Percentiles rank a stretch among this genome's conserved stretches.
These are phyloP conservation scores for Liodrosophila aerea DNA, from an alignment of 2,888 invertebrate genomes.

Conservation along the genomic window DNA sequence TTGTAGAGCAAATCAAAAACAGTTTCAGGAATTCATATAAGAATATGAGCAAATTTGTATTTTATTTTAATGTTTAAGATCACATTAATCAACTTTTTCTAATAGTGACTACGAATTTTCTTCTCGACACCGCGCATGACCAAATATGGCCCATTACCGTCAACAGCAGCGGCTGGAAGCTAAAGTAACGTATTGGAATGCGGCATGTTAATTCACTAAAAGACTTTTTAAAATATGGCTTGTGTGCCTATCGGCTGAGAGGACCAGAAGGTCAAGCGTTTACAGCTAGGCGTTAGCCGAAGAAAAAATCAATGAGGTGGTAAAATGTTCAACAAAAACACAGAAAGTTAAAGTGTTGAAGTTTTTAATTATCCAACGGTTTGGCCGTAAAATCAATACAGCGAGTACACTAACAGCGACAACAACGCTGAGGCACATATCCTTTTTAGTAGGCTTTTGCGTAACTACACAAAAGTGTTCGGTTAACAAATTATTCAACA, in stretches of 20 bases:
- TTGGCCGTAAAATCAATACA: constrained; percentile 53
- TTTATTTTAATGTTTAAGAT: no score
- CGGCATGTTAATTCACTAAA: constrained; percentile 49
- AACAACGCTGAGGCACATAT: constrained; percentile 3
- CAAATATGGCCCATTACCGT: constrained; percentile 24
- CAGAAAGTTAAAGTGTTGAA: constrained; percentile 11
- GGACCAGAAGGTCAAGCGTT: constrained; percentile 50
- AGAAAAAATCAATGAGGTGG: constrained; percentile 60
- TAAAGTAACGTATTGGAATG: constrained; percentile 53
- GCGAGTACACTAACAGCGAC: neutral
- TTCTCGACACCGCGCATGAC: no score
- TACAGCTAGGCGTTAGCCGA: constrained; percentile 21
- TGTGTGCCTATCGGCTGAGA: constrained; percentile 17
- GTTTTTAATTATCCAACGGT: constrained; percentile 33
- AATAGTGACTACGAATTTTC: no score
- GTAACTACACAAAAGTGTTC: constrained; percentile 40
- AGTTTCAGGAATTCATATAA: no score
- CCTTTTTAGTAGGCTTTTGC: constrained; percentile 58
- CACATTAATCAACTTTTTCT: no score
- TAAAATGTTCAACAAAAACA: constrained; percentile 17
- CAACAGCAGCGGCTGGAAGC: constrained; percentile 44
- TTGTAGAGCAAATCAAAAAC: no score
- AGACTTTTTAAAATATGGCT: constrained; percentile 17
- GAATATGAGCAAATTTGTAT: no score
- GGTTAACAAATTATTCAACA: neutral